A percentile compares a stretch with the other conserved stretches of the same genome.
Evolutionary conservation across 2,797 vertebrate species (phyloP).

Genomic region (Capromys pilorides): DNA sequence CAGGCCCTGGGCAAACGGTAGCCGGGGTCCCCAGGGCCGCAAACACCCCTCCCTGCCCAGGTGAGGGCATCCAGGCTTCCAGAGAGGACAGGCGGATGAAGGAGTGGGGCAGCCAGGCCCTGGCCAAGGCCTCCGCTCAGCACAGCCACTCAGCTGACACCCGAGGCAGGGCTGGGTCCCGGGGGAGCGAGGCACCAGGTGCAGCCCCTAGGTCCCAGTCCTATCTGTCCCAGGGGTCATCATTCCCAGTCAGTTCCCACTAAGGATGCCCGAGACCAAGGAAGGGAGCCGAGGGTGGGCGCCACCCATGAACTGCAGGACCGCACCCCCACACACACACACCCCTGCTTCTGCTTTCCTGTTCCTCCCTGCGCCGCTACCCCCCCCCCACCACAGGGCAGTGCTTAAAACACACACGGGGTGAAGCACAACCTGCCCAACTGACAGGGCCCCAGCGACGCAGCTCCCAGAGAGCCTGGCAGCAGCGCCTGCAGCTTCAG

Average conservation of each 20-base stretch:
- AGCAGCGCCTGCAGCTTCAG: not conserved
- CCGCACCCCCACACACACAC: not conserved
- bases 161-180: not conserved
- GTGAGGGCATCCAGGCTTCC: not conserved
- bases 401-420: not conserved
- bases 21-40: not conserved
- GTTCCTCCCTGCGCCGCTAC: not conserved
- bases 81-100: not conserved
- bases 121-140: not conserved
- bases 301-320: not conserved
- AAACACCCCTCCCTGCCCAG: not conserved
- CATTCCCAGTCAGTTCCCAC: not conserved
- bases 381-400: not conserved
- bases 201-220: not conserved
- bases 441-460: not conserved
- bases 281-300: not conserved
- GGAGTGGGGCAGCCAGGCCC: not conserved
- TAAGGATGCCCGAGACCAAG: not conserved
- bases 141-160: too few species aligned
- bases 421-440: not conserved
- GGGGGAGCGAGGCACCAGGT: too few species aligned
- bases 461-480: too few species aligned
- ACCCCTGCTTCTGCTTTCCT: not conserved
- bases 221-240: not conserved
- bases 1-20: slow-evolving; percentile 38